Conservation (phyloP, 2,888 invertebrate genomes). For the Seladonia tumulorum region DNA sequence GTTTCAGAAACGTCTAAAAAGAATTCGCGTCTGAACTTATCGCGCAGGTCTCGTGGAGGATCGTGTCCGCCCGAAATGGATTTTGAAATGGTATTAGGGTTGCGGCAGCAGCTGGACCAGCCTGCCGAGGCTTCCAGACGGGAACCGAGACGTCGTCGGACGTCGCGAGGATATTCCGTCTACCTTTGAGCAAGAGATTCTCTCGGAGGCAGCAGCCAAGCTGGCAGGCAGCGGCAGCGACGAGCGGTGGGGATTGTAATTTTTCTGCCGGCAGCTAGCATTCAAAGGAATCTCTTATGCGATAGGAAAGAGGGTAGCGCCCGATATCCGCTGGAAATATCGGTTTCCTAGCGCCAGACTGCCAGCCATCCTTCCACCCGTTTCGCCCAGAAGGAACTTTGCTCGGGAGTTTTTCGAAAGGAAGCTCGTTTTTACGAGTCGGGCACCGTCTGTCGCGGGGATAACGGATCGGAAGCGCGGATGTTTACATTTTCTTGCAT, state of each 20-base stretch:
- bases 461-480: background rate
- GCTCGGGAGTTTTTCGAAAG: background rate
- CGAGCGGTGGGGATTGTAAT: slow-evolving; percentile 40
- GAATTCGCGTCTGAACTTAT: slow-evolving; percentile 51
- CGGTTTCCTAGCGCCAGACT: slow-evolving; percentile 31
- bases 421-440: slow-evolving; percentile 4
- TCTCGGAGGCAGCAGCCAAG: background rate
- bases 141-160: slow-evolving; percentile 11
- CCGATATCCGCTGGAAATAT: slow-evolving; percentile 57
- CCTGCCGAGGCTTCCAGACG: slow-evolving; percentile 1
- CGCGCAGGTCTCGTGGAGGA: background rate
- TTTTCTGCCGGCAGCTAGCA: slow-evolving; percentile 39
- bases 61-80: slow-evolving; percentile 40
- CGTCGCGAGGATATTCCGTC: slow-evolving; percentile 31
- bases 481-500: slow-evolving; percentile 16
- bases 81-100: slow-evolving; percentile 57
- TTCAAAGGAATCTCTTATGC: slow-evolving; percentile 56
- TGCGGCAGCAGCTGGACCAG: slow-evolving; percentile 21
- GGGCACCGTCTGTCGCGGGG: slow-evolving; percentile 5
- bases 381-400: background rate
- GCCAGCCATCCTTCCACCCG: background rate
- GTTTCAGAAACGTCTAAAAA: background rate
- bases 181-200: slow-evolving; percentile 29
- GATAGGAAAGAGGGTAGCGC: slow-evolving; percentile 37
- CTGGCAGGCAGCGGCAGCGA: background rate